Percentiles rank a stretch among this genome's conserved stretches.
These are phyloP conservation scores for Steinernema hermaphroditum DNA, from an alignment of 2,888 invertebrate species.

Conservation along the genomic window DNA sequence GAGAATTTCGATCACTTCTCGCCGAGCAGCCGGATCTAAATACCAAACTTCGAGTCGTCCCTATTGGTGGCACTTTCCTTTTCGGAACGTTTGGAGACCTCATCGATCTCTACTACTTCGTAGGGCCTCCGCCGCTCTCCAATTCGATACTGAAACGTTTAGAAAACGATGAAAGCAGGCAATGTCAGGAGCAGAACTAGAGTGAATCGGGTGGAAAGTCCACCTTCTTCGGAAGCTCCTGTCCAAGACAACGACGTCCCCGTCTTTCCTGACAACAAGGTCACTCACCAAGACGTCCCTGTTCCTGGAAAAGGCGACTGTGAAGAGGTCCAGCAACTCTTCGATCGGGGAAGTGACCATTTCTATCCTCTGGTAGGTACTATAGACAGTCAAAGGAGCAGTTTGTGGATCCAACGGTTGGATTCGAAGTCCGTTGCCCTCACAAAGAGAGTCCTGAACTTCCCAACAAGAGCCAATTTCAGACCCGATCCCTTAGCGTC, in stretches of 20 bases:
- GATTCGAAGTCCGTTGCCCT: too few species aligned
- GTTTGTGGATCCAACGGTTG: too few species aligned
- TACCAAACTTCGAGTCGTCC: not conserved
- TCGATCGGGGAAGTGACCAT: not conserved
- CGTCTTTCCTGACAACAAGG: not conserved
- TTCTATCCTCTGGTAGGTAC: constrained; percentile 4
- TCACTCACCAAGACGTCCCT: not conserved
- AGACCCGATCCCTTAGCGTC: constrained; percentile 5
- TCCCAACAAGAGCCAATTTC: too few species aligned
- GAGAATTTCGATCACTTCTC: not conserved
- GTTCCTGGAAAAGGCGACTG: not conserved
- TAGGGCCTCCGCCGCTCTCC: not conserved
- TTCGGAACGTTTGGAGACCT: constrained; percentile 22
- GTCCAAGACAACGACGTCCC: constrained; percentile 24
- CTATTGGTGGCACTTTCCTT: constrained; percentile 1
- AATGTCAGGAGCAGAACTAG: not conserved
- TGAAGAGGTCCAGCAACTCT: not conserved
- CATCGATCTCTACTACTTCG: constrained; percentile 12
- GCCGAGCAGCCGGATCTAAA: not conserved
- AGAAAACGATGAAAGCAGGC: constrained; percentile 11
- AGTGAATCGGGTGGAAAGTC: too few species aligned
- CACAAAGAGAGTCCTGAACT: too few species aligned
- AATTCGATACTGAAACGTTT: not conserved
- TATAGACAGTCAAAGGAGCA: too few species aligned
- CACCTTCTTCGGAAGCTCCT: too few species aligned